Conservation (phyloP, 2,113 vertebrate genomes). For the Halcyon malimbica region DNA sequence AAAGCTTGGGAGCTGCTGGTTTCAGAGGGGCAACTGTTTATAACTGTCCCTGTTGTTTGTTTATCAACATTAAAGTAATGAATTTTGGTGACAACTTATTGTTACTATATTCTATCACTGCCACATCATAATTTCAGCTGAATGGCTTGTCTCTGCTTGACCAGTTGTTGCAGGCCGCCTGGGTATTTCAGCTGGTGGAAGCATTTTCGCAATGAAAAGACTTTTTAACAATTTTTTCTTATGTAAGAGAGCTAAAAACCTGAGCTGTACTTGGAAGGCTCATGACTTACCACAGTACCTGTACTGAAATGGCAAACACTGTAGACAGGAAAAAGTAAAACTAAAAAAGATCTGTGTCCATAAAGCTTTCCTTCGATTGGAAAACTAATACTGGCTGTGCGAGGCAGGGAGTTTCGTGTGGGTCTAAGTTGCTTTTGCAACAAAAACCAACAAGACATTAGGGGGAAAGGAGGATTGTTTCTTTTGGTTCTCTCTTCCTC, state of each 20-base stretch:
- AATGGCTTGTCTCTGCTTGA: not conserved
- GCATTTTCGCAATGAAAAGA: not conserved
- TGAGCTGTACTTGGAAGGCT: not conserved
- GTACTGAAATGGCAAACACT: not conserved
- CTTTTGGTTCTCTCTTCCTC: not conserved
- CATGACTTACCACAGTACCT: not conserved
- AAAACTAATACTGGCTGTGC: not conserved
- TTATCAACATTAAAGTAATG: not conserved
- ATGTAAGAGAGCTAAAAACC: not conserved
- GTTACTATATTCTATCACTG: not conserved
- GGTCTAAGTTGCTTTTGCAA: not conserved
- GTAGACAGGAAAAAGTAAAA: not conserved
- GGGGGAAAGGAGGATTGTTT: not conserved
- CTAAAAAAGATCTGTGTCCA: not conserved
- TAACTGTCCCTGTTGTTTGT: not conserved
- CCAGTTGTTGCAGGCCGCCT: not conserved
- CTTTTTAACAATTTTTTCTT: not conserved
- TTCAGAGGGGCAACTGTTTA: not conserved
- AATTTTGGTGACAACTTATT: not conserved
- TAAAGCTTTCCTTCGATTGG: not conserved
- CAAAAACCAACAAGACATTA: not conserved
- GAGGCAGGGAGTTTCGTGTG: not conserved
- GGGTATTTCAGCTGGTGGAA: not conserved
- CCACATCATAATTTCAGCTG: not conserved
- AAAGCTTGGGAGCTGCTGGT: not conserved